Conservation (phyloP, 64 coral and sea anemone species). For the Montipora sp. region DNA sequence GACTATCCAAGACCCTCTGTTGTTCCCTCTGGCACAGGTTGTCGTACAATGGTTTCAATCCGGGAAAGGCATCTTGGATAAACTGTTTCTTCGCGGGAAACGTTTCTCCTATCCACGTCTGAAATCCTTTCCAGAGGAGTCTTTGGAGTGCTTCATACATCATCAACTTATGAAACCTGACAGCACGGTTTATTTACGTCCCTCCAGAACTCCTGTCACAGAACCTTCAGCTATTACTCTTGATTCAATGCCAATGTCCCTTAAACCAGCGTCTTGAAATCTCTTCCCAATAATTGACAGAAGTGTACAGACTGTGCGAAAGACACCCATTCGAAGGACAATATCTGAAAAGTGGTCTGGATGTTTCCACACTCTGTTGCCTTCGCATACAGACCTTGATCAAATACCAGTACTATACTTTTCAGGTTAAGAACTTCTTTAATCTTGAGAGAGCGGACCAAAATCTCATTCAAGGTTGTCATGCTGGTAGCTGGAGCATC, state of each 20-base stretch:
- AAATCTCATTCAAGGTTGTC: not conserved
- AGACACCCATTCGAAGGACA: not conserved
- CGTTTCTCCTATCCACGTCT: slow-evolving; percentile 44
- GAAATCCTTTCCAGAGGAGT: slow-evolving; percentile 41
- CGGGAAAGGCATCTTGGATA: not conserved
- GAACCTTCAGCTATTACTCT: slow-evolving; percentile 70
- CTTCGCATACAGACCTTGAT: not conserved
- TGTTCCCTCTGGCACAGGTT: slow-evolving; percentile 28
- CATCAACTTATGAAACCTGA: slow-evolving; percentile 66
- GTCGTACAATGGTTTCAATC: slow-evolving; percentile 26
- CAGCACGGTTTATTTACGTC: slow-evolving; percentile 65
- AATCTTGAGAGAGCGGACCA: not conserved
- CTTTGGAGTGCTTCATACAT: not conserved
- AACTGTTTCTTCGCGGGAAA: not conserved
- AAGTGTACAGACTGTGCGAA: slow-evolving; percentile 22
- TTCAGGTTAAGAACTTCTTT: not conserved
- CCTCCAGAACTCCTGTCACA: slow-evolving; percentile 46
- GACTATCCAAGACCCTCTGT: slow-evolving; percentile 20
- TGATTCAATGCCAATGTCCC: too few relatives aligned
- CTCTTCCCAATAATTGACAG: slow-evolving; percentile 71
- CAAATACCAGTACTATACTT: not conserved
- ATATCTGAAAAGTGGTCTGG: not conserved
- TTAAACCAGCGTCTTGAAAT: slow-evolving; percentile 72
- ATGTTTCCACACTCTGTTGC: not conserved
- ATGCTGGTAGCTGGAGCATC: not conserved